These are phyloP conservation scores for Ptychoptera albimana DNA, from an alignment of 2,888 invertebrate genomes.

Conservation along the genomic window DNA sequence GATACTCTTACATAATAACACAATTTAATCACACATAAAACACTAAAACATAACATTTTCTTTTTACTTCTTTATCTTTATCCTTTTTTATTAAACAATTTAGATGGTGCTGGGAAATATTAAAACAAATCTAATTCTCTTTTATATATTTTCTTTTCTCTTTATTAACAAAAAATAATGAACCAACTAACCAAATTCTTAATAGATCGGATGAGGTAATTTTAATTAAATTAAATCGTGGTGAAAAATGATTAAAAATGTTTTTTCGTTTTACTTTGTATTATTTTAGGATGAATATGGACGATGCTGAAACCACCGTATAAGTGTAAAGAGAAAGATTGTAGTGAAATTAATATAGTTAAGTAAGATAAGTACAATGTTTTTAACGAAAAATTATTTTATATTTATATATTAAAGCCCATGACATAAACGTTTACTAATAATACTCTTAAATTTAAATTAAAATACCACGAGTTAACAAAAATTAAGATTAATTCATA, in stretches of 20 bases:
- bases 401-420: too few relatives aligned
- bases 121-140: constrained; percentile 29
- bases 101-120: constrained; percentile 30
- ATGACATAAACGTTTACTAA: too few relatives aligned
- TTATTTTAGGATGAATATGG: constrained; percentile 4
- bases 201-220: background rate
- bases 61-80: background rate
- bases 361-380: too few relatives aligned
- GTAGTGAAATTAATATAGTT: too few relatives aligned
- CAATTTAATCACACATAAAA: background rate
- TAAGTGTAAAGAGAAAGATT: background rate
- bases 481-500: too few relatives aligned
- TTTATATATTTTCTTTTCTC: constrained; percentile 11
- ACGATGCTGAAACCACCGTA: constrained; percentile 5
- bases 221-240: background rate
- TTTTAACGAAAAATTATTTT: too few relatives aligned
- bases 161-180: constrained; percentile 13
- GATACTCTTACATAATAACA: background rate
- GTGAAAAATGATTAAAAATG: background rate
- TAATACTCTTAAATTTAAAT: too few relatives aligned
- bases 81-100: constrained; percentile 5
- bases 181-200: background rate
- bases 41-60: background rate
- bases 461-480: too few relatives aligned
- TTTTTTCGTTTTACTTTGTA: too few relatives aligned